A percentile compares a stretch with the other conserved stretches of the same genome.
phyloP scores from a whole-genome alignment of 2,888 invertebrate genomes.

The Microchrysa polita region DNA sequence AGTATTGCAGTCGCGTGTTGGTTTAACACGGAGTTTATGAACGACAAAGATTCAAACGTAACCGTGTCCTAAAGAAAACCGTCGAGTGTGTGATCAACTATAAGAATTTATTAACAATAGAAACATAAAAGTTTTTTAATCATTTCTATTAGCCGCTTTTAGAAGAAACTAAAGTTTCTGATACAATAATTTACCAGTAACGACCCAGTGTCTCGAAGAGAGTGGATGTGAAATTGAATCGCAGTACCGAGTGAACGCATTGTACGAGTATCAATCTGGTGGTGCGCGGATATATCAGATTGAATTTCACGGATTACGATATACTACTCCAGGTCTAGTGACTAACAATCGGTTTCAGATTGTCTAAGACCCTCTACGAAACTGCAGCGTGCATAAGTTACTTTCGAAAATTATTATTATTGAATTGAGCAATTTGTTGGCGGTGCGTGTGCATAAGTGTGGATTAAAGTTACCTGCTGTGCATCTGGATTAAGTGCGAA shows the following conservation, averaged over 20 bases:
- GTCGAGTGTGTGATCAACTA: no score
- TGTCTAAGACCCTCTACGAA: no score
- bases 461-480: slow-evolving; percentile 24
- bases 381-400: neutral
- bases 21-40: neutral
- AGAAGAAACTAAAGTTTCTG: no score
- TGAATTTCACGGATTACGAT: slow-evolving; percentile 16
- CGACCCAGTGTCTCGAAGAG: slow-evolving; percentile 18
- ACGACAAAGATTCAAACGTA: neutral
- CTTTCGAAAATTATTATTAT: slow-evolving; percentile 39
- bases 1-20: neutral
- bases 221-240: slow-evolving; percentile 19
- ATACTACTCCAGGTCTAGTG: no score
- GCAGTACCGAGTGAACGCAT: neutral
- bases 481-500: no score
- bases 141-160: no score
- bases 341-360: neutral
- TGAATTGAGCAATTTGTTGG: slow-evolving; percentile 7
- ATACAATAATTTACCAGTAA: neutral
- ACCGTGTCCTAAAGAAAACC: neutral
- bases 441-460: neutral
- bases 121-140: no score
- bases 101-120: no score
- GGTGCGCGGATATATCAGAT: slow-evolving; percentile 26
- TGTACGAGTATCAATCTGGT: neutral